Evolutionary conservation across 2,113 vertebrate genomes (phyloP), one percentile per base, ranked within the genome.

Genomic region (Gasterosteus nipponicus): DNA sequence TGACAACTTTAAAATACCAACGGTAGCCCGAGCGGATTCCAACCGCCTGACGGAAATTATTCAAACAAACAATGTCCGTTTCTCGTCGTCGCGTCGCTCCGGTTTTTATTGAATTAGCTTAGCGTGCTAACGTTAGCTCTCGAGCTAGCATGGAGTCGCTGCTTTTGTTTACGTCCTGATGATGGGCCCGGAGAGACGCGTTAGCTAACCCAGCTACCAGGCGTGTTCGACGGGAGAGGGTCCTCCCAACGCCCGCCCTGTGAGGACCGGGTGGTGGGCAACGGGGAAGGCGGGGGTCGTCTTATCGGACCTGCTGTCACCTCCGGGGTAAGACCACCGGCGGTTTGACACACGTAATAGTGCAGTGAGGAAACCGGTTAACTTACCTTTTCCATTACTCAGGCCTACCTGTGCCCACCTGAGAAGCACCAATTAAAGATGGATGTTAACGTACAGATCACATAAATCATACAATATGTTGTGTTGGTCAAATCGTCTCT

Each of bases 161-260:
- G 75, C 86, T 87, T 78, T 81, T 91, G 90, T 90, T 91, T 87
- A 88, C 90, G 84, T 59, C 68, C 57, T 12, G 80, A 60, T 59
- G 73, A 68, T 18, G 89, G 79, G 85, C 82, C 85, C 65, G 82
- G 80, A 83, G 65, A 86, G 89, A 84, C 51, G 82, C 70, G 85
- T 69, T 42, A 81, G 86, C 90, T 89, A 90, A 65, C 80, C 51
- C 72, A n/a, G 78, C 83, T 88, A 79, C 61, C 63, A 4, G 84
- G 75, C 68, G 33, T 64, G 77, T 61, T 51, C 19, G 14, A 7
- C n/a, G 61, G 83, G 38, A 54, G 29, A 42, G 76, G 26, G 80
- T 73, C 78, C 69, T 29, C 56, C 60, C 29, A 1, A 10, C 41
- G 65, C 68, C 58, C 56, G 57, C 78, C 9, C 31, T 19, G 67